phyloP scores from a whole-genome alignment of 2,113 vertebrate genomes.

The Onychostoma macrolepis region DNA sequence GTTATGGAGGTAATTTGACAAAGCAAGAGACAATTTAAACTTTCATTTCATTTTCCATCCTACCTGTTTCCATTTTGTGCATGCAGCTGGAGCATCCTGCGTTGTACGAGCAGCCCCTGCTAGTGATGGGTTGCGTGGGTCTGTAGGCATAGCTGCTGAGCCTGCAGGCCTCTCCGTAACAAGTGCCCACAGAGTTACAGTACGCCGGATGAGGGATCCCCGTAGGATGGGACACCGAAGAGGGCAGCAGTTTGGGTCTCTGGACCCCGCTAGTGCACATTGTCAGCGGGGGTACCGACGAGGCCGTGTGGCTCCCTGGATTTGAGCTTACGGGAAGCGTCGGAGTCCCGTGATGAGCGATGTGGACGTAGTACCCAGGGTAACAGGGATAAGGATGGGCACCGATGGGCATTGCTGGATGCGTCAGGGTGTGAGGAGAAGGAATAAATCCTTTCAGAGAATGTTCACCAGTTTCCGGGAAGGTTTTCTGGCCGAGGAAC shows the following conservation, averaged over 20 bases:
- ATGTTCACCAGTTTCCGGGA: slow-evolving; percentile 70
- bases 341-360: slow-evolving; percentile 71
- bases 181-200: slow-evolving; percentile 83
- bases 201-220: slow-evolving; percentile 87
- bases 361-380: slow-evolving; percentile 81
- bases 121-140: slow-evolving; percentile 80
- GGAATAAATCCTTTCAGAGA: slow-evolving; percentile 82
- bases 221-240: slow-evolving; percentile 78
- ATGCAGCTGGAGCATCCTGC: slow-evolving; percentile 80
- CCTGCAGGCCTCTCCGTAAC: slow-evolving; percentile 83
- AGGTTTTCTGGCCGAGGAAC: slow-evolving; percentile 83
- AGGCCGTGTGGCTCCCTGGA: slow-evolving; percentile 64
- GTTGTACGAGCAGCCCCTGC: slow-evolving; percentile 77
- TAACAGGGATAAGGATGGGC: slow-evolving; percentile 82
- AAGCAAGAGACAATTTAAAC: background rate
- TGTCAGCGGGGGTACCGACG: slow-evolving; percentile 79
- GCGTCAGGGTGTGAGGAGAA: slow-evolving; percentile 62
- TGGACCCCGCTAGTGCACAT: slow-evolving; percentile 75
- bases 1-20: background rate
- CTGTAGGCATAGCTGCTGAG: slow-evolving; percentile 83
- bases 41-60: slow-evolving; percentile 54
- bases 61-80: slow-evolving; percentile 90
- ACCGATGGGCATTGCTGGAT: slow-evolving; percentile 71
- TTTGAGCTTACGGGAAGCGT: slow-evolving; percentile 56
- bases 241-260: slow-evolving; percentile 81